These are phyloP conservation scores for Cantharis nigra DNA, from an alignment of 2,888 invertebrate species.

Conservation along the genomic window DNA sequence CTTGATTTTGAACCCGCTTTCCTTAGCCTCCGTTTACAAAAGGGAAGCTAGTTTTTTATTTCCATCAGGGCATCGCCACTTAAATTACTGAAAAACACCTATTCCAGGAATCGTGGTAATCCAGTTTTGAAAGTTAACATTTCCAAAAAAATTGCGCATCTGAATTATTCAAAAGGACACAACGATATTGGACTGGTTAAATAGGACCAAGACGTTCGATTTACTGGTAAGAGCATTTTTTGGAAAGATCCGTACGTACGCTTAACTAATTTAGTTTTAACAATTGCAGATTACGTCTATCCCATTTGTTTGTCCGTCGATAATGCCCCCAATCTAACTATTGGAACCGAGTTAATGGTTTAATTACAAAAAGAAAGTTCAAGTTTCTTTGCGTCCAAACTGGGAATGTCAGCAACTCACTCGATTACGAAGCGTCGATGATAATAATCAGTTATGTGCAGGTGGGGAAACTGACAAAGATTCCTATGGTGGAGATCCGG, in stretches of 20 bases:
- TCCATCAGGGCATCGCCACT: too few species aligned
- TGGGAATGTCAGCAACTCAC: not conserved
- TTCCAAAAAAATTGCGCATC: not conserved
- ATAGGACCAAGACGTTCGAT: not conserved
- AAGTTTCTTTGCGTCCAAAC: not conserved
- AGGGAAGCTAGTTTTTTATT: too few species aligned
- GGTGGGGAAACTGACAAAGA: slow-evolving; percentile 64
- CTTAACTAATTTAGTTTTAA: too few species aligned
- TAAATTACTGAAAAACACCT: too few species aligned
- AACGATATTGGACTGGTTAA: slow-evolving; percentile 5
- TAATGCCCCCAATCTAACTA: not conserved
- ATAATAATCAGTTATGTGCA: slow-evolving; percentile 62
- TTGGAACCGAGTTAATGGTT: not conserved
- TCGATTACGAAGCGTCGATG: slow-evolving; percentile 47
- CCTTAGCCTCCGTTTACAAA: too few species aligned
- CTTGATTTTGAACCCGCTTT: too few species aligned
- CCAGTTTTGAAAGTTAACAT: not conserved
- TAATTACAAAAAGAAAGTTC: slow-evolving; percentile 45
- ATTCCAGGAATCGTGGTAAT: too few species aligned
- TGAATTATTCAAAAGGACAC: not conserved
- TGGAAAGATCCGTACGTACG: not conserved
- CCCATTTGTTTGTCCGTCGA: slow-evolving; percentile 4
- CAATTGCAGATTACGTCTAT: not conserved
- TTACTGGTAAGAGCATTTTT: not conserved
- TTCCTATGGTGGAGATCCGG: slow-evolving; percentile 62